Evolutionary conservation across 2,797 vertebrate species (phyloP).

Genomic region (Coranthus polyacanthus): DNA sequence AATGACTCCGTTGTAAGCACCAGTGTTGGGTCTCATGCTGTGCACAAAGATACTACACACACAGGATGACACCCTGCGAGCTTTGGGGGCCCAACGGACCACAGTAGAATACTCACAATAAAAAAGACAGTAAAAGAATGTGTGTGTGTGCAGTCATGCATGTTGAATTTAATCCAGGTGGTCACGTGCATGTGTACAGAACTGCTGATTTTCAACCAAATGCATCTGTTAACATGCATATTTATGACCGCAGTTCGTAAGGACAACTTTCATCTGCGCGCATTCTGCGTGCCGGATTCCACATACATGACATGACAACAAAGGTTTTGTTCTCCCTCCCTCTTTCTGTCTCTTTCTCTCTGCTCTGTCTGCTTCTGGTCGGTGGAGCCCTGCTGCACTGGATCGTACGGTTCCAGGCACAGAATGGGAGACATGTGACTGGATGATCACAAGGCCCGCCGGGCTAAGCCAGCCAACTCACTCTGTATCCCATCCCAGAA

Average conservation of each 20-base stretch:
- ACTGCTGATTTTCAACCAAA: constrained; percentile 18
- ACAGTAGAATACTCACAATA: constrained; percentile 38
- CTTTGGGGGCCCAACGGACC: constrained; percentile 72
- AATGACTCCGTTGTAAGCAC: constrained; percentile 29
- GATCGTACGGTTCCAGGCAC: constrained; percentile 53
- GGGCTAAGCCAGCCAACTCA: constrained; percentile 39
- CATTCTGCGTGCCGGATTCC: constrained; percentile 6
- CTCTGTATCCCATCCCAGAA: constrained; percentile 51
- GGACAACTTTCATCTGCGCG: constrained; percentile 17
- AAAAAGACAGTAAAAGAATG: constrained; percentile 25
- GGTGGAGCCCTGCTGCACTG: constrained; percentile 39
- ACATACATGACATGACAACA: constrained; percentile 28
- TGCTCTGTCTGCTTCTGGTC: constrained; percentile 31
- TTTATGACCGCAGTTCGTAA: constrained; percentile 18
- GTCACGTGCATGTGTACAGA: constrained; percentile 51
- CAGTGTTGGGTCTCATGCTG: constrained; percentile 7
- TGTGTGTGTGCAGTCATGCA: constrained; percentile 50
- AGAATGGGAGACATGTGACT: constrained; percentile 80
- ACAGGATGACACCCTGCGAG: constrained; percentile 62
- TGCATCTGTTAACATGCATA: constrained; percentile 46
- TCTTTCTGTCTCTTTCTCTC: constrained; percentile 2
- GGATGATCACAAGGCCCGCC: constrained; percentile 72
- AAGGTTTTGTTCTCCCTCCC: constrained; percentile 24
- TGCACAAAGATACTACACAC: constrained; percentile 21
- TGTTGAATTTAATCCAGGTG: constrained; percentile 54